Evolutionary conservation across 2,113 vertebrate genomes (phyloP), one percentile per base, ranked within the genome.

Genomic region (Nibea coibor): DNA sequence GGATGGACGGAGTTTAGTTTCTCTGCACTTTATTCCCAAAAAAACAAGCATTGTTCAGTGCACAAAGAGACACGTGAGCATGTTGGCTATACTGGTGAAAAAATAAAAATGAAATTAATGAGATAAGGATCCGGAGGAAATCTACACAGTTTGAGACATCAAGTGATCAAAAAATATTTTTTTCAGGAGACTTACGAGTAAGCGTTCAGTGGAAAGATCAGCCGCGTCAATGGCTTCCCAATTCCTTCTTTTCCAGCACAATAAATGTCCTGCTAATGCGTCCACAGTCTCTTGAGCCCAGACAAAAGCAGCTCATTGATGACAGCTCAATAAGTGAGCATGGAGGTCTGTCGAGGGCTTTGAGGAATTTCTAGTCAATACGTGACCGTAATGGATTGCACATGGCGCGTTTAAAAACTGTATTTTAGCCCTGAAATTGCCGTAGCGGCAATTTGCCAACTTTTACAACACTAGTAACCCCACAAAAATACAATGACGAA

Each of bases 241-340:
- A 35, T 82, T 76, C 57, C 28, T 67, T 67, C 53, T 84, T 85
- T 82, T 70, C 48, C 20, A 67, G 51, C 80, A 81, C 57, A 84
- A 87, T 72, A 82, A 87, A 91, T 81, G 77, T 83, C 82, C 82
- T 4, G 35, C 79, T 81, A 86, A 83, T 84, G 67, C 62, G 51
- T 77, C 72, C 67, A 53, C 68, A 35, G 83, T 83, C 84, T 81
- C 85, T 65, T 42, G 75, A 87, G 88, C 63, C 74, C 28, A 83
- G 81, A 93, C 80, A 89, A 90, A 88, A 88, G 88, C 77, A 84
- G 73, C 80, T 86, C 86, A 87, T 87, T 89, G 86, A 92, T 91
- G 89, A 89, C 78, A 35, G 89, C 87, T 93, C 90, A 88, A 92
- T 90, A 91, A 89, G 78, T 75, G 85, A 80, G 81, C 84, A 78